phyloP scores from a whole-genome alignment of 2,797 vertebrate genomes.

The Cossypha polioptera region DNA sequence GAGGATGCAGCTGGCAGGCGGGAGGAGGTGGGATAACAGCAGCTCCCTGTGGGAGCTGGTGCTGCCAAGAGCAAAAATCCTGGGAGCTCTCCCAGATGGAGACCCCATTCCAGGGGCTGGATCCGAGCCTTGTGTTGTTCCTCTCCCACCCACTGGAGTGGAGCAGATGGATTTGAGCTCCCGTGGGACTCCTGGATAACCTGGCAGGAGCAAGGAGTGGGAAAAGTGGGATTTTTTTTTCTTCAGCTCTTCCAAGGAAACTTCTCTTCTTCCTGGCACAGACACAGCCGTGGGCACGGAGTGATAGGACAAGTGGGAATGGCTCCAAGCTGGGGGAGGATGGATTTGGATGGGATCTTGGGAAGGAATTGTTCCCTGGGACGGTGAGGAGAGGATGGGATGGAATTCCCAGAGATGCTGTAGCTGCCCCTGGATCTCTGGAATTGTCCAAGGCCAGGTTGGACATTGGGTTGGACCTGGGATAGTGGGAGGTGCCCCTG shows the following conservation, averaged over 20 bases:
- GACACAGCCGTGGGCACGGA: neutral
- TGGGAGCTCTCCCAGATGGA: neutral
- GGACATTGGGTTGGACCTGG: neutral
- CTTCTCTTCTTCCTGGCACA: neutral
- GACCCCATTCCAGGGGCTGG: neutral
- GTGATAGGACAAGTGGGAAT: neutral
- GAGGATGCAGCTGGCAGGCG: neutral
- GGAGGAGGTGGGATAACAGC: neutral
- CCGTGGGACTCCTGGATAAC: neutral
- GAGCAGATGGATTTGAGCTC: neutral
- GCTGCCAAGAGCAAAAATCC: neutral
- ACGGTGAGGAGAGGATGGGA: neutral
- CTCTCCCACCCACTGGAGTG: neutral
- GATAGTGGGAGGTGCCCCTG: rapidly evolving
- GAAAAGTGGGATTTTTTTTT: neutral
- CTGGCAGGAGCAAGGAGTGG: neutral
- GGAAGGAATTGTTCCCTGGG: neutral
- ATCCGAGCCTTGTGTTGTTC: neutral
- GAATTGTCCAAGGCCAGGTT: rapidly evolving
- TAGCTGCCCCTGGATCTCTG: neutral
- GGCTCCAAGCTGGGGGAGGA: neutral
- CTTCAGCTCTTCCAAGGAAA: neutral
- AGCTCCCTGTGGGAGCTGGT: neutral
- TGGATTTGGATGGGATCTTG: neutral
- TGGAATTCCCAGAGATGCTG: neutral